Conservation (phyloP, 2,113 vertebrate genomes). For the Sialia sialis region DNA sequence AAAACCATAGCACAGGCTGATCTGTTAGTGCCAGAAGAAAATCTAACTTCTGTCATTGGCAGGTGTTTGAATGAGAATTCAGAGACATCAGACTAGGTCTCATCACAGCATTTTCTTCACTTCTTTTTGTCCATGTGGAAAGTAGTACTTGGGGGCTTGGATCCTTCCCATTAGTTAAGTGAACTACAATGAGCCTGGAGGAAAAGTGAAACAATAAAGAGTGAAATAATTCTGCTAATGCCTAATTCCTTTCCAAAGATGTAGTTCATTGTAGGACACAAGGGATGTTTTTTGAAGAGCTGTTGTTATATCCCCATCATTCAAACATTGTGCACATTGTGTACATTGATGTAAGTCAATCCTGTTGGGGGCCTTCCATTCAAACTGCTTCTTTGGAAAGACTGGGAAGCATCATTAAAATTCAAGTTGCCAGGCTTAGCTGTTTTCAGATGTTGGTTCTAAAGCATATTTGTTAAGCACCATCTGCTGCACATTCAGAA, state of each 20-base stretch:
- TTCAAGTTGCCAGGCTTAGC: neutral
- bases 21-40: neutral
- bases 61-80: neutral
- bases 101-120: neutral
- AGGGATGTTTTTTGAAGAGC: neutral
- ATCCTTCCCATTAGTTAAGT: neutral
- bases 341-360: neutral
- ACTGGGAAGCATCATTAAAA: neutral
- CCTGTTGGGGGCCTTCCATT: neutral
- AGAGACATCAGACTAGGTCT: neutral
- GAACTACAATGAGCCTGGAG: neutral
- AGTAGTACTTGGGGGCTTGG: neutral
- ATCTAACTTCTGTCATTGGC: neutral
- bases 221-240: neutral
- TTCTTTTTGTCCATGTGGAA: neutral
- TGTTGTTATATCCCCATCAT: neutral
- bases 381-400: neutral
- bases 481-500: constrained; percentile 51
- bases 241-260: neutral
- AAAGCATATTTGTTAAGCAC: constrained; percentile 44
- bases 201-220: neutral
- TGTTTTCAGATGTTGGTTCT: neutral
- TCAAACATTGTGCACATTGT: neutral
- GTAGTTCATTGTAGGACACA: neutral
- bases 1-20: neutral